Conservation (phyloP, 2,113 vertebrate genomes). For the Neolamprologus cancellatus region DNA sequence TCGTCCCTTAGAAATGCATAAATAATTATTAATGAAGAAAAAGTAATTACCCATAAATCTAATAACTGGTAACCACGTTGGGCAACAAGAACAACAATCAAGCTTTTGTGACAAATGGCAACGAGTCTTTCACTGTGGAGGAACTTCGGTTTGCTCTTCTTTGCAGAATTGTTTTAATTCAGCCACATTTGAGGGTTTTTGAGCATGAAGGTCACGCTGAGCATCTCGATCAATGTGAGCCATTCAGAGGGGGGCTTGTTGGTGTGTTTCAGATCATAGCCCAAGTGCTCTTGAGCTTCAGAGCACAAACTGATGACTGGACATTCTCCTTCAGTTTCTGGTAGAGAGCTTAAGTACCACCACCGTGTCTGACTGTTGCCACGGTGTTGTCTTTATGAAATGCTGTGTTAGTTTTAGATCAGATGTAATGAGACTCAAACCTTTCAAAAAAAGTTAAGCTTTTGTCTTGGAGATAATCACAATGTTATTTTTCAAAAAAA, state of each 20-base stretch:
- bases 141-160: not conserved
- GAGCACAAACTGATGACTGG: not conserved
- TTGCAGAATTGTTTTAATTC: not conserved
- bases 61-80: rapidly evolving
- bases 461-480: not conserved
- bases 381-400: not conserved
- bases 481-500: not conserved
- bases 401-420: not conserved
- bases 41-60: not conserved
- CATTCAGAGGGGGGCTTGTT: not conserved
- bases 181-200: not conserved
- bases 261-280: not conserved
- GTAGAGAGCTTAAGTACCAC: not conserved
- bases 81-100: rapidly evolving
- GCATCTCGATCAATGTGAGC: not conserved
- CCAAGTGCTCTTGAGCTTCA: not conserved
- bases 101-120: not conserved
- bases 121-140: not conserved
- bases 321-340: not conserved
- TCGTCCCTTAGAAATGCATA: not conserved
- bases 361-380: not conserved
- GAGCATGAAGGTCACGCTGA: not conserved
- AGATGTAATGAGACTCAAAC: not conserved
- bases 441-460: not conserved
- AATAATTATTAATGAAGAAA: not conserved